These are phyloP conservation scores for Lamproptera curius DNA, from an alignment of 2,888 invertebrate genomes.

Conservation along the genomic window DNA sequence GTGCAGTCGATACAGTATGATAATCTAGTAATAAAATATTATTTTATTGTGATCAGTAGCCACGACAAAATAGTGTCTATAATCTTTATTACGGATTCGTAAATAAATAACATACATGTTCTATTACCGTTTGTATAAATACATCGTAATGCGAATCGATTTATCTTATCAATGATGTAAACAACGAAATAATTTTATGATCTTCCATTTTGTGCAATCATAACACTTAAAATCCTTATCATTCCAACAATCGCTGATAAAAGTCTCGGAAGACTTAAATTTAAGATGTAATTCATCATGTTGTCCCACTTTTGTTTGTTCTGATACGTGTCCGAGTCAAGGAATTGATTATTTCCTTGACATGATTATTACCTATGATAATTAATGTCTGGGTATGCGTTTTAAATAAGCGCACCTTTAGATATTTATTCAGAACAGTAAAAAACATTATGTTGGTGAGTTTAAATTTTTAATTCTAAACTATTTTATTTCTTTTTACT, in stretches of 20 bases:
- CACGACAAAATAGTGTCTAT: too few species aligned
- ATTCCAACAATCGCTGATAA: neutral
- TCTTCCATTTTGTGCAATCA: neutral
- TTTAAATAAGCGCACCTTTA: neutral
- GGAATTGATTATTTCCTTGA: neutral
- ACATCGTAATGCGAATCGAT: too few species aligned
- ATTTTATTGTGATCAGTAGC: too few species aligned
- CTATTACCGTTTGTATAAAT: too few species aligned
- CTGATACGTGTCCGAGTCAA: neutral
- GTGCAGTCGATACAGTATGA: too few species aligned
- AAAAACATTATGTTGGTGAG: too few species aligned
- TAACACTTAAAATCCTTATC: neutral
- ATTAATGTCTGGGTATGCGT: neutral
- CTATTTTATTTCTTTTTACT: too few species aligned
- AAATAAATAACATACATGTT: too few species aligned
- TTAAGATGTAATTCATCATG: neutral
- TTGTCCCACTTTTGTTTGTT: neutral
- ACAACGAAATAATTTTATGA: neutral
- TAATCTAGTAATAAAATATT: too few species aligned
- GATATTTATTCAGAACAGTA: too few species aligned
- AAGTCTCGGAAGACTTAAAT: neutral
- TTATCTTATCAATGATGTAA: neutral
- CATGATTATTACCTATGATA: neutral
- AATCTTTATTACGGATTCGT: too few species aligned
- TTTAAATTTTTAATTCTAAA: too few species aligned